Conservation (phyloP, 2,888 invertebrate genomes). For the Dexiosoma caninum region DNA sequence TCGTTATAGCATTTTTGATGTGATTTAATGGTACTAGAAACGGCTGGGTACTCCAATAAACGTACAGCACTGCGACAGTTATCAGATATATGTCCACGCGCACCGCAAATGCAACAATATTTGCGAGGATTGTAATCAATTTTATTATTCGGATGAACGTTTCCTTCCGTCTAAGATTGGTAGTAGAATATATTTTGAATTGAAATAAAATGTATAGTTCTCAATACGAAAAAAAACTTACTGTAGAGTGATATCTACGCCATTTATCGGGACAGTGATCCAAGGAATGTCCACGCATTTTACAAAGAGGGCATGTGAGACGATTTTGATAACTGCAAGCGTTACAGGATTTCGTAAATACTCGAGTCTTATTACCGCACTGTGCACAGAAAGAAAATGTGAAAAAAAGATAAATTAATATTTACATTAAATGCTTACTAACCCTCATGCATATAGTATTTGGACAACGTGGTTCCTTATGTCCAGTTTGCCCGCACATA, state of each 20-base stretch:
- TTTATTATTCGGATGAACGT: conserved; percentile 72
- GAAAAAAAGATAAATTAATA: neutral
- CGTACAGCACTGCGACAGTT: conserved; percentile 72
- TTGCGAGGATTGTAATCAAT: conserved; percentile 73
- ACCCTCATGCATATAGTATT: conserved; percentile 85
- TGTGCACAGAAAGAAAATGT: conserved; percentile 77
- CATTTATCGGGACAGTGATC: conserved; percentile 85
- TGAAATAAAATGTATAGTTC: neutral
- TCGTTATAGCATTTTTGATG: conserved; percentile 75
- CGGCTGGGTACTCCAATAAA: conserved; percentile 72
- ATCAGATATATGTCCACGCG: conserved; percentile 79
- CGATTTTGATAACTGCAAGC: conserved; percentile 79
- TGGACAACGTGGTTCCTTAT: conserved; percentile 83
- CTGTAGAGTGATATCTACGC: conserved; percentile 87
- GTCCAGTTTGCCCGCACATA: conserved; percentile 84
- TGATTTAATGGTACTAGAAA: conserved; percentile 70
- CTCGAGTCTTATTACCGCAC: conserved; percentile 83
- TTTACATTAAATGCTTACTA: conserved; percentile 68
- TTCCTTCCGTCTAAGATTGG: conserved; percentile 78
- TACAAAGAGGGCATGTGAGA: conserved; percentile 81
- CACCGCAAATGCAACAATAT: conserved; percentile 81
- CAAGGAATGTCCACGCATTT: conserved; percentile 81
- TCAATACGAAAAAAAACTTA: too few species aligned
- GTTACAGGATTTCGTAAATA: conserved; percentile 81
- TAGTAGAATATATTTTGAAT: neutral